These are phyloP conservation scores for Plagodis dolabraria DNA, from an alignment of 2,888 invertebrate species.

Conservation along the genomic window DNA sequence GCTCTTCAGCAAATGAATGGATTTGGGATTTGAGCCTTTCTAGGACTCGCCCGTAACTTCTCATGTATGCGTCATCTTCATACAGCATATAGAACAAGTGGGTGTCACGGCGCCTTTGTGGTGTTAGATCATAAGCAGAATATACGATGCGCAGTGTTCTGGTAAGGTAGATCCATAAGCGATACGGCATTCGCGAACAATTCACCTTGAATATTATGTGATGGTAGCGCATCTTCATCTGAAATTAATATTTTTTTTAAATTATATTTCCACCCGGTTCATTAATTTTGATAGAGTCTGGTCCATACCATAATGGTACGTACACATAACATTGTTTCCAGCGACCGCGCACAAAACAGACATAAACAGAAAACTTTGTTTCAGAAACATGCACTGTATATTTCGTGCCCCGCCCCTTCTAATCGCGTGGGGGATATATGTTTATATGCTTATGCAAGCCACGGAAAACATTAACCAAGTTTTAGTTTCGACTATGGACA, in stretches of 20 bases:
- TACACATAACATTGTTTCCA: no score
- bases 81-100: conserved; percentile 10
- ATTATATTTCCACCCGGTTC: no score
- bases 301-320: no score
- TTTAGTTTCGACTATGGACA: no score
- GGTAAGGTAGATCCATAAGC: conserved; percentile 1
- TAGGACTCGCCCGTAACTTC: not conserved
- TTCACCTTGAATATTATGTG: conserved; percentile 8
- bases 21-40: conserved; percentile 2
- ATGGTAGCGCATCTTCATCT: conserved; percentile 16
- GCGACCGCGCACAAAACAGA: no score
- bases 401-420: no score
- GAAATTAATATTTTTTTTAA: not conserved
- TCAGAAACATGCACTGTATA: no score
- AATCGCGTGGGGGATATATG: no score
- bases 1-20: conserved; percentile 1
- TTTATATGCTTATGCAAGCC: no score
- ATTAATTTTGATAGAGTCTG: no score
- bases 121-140: conserved; percentile 4
- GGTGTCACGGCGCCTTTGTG: not conserved
- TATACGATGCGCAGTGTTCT: conserved; percentile 1
- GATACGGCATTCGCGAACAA: conserved; percentile 2
- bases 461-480: no score
- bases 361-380: no score
- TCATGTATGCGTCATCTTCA: conserved; percentile 7